phyloP scores from a whole-genome alignment of 2,113 vertebrate genomes.

The rabbit (Oryctolagus cuniculus) region DNA sequence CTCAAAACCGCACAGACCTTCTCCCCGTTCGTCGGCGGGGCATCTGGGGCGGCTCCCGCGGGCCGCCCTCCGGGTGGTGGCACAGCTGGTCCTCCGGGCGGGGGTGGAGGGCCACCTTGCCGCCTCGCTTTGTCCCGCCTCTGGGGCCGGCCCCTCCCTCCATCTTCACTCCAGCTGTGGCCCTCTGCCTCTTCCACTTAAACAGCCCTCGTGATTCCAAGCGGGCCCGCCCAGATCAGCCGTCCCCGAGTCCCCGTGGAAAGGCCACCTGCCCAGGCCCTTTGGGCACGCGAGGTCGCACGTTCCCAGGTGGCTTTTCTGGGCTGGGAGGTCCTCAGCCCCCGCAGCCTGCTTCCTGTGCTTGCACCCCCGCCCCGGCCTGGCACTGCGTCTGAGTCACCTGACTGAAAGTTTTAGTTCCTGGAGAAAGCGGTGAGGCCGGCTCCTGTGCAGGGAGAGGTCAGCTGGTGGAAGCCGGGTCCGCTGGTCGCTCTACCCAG shows the following conservation, averaged over 20 bases:
- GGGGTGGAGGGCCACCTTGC: neutral
- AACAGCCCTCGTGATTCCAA: neutral
- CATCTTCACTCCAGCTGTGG: no score
- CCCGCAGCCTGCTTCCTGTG: neutral
- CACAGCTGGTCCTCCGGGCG: neutral
- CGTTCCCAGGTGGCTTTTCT: accelerated
- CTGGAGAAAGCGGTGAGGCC: no score
- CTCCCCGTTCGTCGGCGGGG: neutral
- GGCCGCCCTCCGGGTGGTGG: neutral
- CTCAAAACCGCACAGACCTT: neutral
- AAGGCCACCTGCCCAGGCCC: neutral
- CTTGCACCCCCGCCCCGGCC: neutral
- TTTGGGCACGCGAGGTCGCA: no score
- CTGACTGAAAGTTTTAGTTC: neutral
- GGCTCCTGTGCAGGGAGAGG: no score
- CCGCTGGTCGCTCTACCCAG: neutral
- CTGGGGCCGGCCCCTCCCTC: neutral
- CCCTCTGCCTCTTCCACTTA: neutral
- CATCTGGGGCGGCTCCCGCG: neutral
- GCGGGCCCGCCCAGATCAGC: neutral
- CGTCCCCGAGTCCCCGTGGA: no score
- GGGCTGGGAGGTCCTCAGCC: neutral
- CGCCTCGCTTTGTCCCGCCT: neutral
- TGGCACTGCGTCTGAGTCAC: neutral
- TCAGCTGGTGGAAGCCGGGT: no score